Conservation (phyloP, 2,888 invertebrate genomes). For the Clanis bilineata region DNA sequence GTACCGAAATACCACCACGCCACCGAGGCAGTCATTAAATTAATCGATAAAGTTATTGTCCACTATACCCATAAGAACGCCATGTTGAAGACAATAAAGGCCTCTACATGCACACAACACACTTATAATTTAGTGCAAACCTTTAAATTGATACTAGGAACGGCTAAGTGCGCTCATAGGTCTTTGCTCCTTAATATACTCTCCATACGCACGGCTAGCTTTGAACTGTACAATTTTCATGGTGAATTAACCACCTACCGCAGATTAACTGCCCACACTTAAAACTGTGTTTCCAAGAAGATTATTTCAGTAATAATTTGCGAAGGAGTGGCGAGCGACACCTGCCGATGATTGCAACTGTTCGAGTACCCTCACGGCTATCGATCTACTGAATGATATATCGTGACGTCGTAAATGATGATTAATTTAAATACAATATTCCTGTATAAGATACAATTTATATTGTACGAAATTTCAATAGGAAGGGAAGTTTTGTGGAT, state of each 20-base stretch:
- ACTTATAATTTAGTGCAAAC: neutral
- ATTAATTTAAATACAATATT: neutral
- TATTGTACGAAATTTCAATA: neutral
- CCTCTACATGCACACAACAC: neutral
- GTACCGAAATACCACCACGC: too few relatives aligned
- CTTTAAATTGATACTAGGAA: neutral
- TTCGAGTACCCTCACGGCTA: neutral
- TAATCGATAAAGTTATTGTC: too few relatives aligned
- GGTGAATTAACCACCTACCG: conserved; percentile 11
- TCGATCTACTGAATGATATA: neutral
- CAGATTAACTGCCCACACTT: conserved; percentile 7
- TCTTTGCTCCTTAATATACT: neutral
- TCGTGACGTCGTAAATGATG: neutral
- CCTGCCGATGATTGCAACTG: conserved; percentile 2
- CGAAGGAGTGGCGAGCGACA: neutral
- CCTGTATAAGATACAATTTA: neutral
- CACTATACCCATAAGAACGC: too few relatives aligned
- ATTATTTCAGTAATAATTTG: conserved; percentile 3
- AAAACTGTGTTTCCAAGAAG: neutral
- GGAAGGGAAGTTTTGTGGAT: too few relatives aligned
- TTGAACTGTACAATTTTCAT: neutral
- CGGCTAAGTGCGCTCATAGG: neutral
- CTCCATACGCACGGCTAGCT: neutral
- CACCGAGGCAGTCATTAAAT: too few relatives aligned
- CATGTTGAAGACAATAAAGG: neutral